These are phyloP conservation scores for Stomorhina lunata DNA, from an alignment of 2,888 invertebrate species.

Conservation along the genomic window DNA sequence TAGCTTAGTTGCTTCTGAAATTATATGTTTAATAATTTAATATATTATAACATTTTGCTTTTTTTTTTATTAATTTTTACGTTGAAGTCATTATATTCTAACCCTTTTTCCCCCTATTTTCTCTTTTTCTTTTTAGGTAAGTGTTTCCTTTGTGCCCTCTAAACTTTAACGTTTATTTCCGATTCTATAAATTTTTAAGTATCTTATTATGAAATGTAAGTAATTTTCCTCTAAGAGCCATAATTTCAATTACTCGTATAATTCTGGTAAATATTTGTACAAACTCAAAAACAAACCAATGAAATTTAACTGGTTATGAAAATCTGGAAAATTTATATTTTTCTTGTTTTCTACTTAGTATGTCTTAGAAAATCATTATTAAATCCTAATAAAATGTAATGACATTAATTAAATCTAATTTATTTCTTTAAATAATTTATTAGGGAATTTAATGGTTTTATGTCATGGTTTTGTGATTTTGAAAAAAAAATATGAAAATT, in stretches of 20 bases:
- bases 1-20: too few species aligned
- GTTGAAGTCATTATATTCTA: background rate
- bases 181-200: background rate
- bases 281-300: background rate
- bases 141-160: conserved; percentile 20
- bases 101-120: conserved; percentile 2
- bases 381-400: conserved; percentile 1
- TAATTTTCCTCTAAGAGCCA: conserved; percentile 2
- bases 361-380: background rate
- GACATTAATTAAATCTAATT: conserved; percentile 24
- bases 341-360: background rate
- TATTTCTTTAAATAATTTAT: background rate
- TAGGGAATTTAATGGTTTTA: conserved; percentile 19
- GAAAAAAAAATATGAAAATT: conserved; percentile 15
- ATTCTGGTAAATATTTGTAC: background rate
- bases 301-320: conserved; percentile 7
- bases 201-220: conserved; percentile 34
- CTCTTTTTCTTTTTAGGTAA: conserved; percentile 57
- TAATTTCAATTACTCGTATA: background rate
- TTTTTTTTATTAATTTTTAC: background rate
- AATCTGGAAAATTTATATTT: background rate
- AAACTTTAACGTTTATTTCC: background rate
- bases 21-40: too few species aligned
- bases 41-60: background rate
- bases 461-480: conserved; percentile 40